Percentiles rank a stretch among this genome's conserved stretches.
Conservation (phyloP, 2,113 vertebrate species). For the Ceuthmochares aereus region DNA sequence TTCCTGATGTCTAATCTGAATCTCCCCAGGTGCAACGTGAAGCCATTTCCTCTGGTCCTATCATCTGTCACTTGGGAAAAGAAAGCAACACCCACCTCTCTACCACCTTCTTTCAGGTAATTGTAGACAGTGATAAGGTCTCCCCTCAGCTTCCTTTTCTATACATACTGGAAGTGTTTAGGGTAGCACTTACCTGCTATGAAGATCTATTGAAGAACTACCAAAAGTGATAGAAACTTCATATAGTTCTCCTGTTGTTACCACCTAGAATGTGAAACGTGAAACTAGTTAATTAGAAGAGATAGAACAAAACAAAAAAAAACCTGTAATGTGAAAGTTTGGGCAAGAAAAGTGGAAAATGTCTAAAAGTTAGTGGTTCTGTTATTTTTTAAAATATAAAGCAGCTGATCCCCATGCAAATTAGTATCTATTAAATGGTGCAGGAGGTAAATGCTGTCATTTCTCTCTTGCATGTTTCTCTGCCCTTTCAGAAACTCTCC, state of each 20-base stretch:
- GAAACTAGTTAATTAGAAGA: neutral
- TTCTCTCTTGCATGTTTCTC: neutral
- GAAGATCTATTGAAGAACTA: neutral
- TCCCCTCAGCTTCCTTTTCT: no score
- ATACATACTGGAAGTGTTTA: neutral
- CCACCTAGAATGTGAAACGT: neutral
- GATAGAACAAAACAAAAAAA: neutral
- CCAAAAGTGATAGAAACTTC: neutral
- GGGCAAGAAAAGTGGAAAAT: neutral
- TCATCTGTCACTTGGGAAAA: no score
- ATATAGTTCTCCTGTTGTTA: neutral
- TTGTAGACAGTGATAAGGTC: no score
- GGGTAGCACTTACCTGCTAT: neutral
- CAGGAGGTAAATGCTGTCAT: neutral
- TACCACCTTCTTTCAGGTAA: no score
- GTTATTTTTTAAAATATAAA: neutral
- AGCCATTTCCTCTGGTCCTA: no score
- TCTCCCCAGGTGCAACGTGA: no score
- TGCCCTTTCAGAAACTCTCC: constrained; percentile 27
- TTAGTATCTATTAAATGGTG: neutral
- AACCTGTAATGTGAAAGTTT: neutral
- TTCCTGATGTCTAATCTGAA: no score
- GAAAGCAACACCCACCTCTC: no score
- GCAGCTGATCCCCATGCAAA: neutral
- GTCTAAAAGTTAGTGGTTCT: neutral